These are phyloP conservation scores for Halotydeus destructor DNA, from an alignment of 1,140 invertebrate species.

Conservation along the genomic window DNA sequence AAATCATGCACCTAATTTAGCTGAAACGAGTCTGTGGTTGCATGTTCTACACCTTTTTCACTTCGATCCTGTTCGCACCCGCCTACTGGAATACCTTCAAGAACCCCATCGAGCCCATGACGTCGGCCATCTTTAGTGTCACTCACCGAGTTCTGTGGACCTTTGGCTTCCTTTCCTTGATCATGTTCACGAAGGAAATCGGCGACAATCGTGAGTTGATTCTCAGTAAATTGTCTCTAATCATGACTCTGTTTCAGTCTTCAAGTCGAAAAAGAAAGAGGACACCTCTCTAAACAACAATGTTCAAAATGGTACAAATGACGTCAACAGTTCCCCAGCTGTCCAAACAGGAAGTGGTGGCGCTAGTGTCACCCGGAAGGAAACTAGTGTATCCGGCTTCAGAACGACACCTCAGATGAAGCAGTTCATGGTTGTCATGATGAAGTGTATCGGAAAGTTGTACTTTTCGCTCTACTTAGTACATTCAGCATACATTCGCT, in stretches of 20 bases:
- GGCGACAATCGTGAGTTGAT: not conserved
- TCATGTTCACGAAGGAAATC: not conserved
- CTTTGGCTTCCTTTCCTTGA: not conserved
- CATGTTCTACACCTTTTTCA: not conserved
- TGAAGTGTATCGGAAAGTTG: too few species aligned
- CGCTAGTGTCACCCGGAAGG: too few species aligned
- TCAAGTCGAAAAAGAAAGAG: too few species aligned
- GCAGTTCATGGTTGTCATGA: too few species aligned
- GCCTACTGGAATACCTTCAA: slow-evolving; percentile 1
- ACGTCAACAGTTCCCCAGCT: not conserved
- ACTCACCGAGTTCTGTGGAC: slow-evolving; percentile 1
- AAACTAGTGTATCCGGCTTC: too few species aligned
- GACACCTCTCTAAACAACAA: too few species aligned
- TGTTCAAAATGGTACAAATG: not conserved
- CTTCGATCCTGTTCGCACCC: slow-evolving; percentile 1
- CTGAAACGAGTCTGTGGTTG: not conserved
- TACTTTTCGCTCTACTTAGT: slow-evolving; percentile 2
- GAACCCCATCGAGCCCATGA: not conserved
- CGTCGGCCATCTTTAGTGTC: not conserved
- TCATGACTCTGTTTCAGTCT: too few species aligned
- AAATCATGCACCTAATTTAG: too few species aligned
- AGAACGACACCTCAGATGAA: too few species aligned
- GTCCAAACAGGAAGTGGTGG: too few species aligned
- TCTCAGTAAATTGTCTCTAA: too few species aligned
- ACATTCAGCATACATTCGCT: slow-evolving; percentile 1